phyloP scores from a whole-genome alignment of 2,797 vertebrate species.

The Tamandua tetradactyla region DNA sequence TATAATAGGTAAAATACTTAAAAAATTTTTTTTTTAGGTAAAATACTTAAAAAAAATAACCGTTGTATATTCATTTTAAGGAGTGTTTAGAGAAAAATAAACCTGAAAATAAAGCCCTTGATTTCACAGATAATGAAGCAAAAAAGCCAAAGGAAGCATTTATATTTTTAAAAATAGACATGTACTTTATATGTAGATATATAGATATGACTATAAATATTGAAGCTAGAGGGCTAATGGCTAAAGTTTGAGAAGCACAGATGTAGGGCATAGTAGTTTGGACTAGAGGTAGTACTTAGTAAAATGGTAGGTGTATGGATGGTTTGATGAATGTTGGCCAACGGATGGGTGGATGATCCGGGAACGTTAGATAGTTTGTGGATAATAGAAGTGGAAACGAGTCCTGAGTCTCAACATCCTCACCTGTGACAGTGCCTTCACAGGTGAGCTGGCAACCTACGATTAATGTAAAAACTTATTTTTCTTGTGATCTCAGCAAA shows the following conservation, averaged over 20 bases:
- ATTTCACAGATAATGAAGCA: not conserved
- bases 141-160: conserved; percentile 35
- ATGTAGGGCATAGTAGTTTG: not conserved
- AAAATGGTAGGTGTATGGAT: not conserved
- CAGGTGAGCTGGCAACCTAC: not conserved
- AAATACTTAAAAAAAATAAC: not conserved
- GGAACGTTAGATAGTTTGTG: not conserved
- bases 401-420: not conserved
- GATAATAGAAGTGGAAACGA: not conserved
- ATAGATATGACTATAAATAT: not conserved
- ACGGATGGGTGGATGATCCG: not conserved
- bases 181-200: not conserved
- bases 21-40: too few species aligned
- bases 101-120: not conserved
- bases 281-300: not conserved
- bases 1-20: not conserved
- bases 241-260: not conserved
- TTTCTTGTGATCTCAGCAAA: conserved; percentile 17
- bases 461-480: not conserved
- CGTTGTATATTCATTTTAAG: conserved; percentile 47
- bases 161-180: not conserved
- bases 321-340: not conserved
- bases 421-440: not conserved
- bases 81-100: conserved; percentile 16
- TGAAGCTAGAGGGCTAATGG: not conserved